These are phyloP conservation scores for Pocillopora damicornis DNA, from an alignment of 64 coral and sea anemone species.

Conservation along the genomic window DNA sequence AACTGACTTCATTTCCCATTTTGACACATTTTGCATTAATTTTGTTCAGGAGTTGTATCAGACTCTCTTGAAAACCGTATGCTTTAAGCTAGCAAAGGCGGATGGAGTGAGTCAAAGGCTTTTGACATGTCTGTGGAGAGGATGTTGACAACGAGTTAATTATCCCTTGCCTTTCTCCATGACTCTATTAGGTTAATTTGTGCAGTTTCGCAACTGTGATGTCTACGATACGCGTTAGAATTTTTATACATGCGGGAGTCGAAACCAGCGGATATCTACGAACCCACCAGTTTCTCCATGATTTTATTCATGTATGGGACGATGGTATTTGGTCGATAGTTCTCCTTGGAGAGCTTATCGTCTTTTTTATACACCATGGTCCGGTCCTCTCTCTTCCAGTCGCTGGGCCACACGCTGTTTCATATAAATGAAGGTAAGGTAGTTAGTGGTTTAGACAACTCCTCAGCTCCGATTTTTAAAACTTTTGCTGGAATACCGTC, in stretches of 20 bases:
- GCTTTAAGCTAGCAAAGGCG: constrained; percentile 58
- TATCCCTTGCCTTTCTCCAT: constrained; percentile 41
- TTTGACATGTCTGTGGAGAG: constrained; percentile 63
- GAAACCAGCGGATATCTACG: constrained; percentile 37
- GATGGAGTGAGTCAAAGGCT: constrained; percentile 52
- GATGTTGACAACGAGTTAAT: constrained; percentile 27
- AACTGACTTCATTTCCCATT: no score
- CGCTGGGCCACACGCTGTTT: constrained; percentile 38
- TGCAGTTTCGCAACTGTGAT: constrained; percentile 46
- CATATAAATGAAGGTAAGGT: constrained; percentile 53
- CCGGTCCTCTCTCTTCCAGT: constrained; percentile 52
- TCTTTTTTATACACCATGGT: constrained; percentile 54
- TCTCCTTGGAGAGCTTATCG: constrained; percentile 26
- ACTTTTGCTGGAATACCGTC: constrained; percentile 56
- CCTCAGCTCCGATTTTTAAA: constrained; percentile 34
- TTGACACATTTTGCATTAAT: no score
- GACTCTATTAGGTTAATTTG: constrained; percentile 35
- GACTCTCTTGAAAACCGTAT: constrained; percentile 27
- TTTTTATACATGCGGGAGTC: constrained; percentile 17
- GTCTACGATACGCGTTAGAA: constrained; percentile 41
- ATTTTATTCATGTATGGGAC: constrained; percentile 30
- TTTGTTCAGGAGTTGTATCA: no score
- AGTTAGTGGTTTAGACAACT: constrained; percentile 28
- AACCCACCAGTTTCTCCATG: constrained; percentile 41
- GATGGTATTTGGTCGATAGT: constrained; percentile 60